phyloP scores from a whole-genome alignment of 2,113 vertebrate genomes.

The Anser brachyrhynchus region DNA sequence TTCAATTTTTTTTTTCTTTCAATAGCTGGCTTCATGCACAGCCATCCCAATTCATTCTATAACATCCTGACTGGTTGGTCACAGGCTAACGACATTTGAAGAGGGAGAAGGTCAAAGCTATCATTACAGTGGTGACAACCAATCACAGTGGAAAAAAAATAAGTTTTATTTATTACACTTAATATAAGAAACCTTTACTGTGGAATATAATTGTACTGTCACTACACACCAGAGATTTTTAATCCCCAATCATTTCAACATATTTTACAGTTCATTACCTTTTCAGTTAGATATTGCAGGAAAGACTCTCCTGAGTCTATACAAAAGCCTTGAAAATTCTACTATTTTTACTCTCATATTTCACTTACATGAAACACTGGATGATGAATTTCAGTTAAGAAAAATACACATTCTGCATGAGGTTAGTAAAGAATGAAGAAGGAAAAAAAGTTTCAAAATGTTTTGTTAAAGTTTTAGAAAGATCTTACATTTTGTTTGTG shows the following conservation, averaged over 20 bases:
- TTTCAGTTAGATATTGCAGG: conserved; percentile 79
- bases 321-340: conserved; percentile 76
- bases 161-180: conserved; percentile 84
- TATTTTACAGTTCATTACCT: conserved; percentile 88
- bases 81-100: conserved; percentile 75
- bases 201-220: conserved; percentile 84
- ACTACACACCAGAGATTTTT: conserved; percentile 87
- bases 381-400: conserved; percentile 24
- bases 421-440: not conserved
- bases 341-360: conserved; percentile 74
- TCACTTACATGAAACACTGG: conserved; percentile 48
- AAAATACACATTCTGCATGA: conserved; percentile 38
- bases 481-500: not conserved
- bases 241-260: conserved; percentile 86
- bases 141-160: conserved; percentile 77
- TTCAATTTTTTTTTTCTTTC: not conserved
- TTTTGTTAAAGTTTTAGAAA: not conserved
- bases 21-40: conserved; percentile 25
- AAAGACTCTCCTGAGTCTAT: conserved; percentile 80
- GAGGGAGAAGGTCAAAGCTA: conserved; percentile 81
- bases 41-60: conserved; percentile 27
- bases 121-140: conserved; percentile 79
- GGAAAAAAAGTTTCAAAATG: not conserved
- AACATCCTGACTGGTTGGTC: conserved; percentile 69
- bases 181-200: conserved; percentile 81